Conservation (phyloP, 2,113 vertebrate genomes). For the Chaetodon auriga region DNA sequence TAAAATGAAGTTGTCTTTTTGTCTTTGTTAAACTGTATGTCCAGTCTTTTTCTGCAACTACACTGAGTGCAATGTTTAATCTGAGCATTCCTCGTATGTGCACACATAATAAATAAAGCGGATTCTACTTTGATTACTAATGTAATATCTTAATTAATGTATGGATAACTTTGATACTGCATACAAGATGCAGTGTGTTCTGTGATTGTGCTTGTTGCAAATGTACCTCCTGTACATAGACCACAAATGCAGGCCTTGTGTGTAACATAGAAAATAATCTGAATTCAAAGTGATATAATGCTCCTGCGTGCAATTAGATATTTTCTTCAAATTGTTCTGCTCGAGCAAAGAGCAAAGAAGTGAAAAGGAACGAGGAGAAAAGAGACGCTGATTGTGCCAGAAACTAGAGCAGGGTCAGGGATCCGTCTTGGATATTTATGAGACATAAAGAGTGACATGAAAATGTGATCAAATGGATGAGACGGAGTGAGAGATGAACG, state of each 20-base stretch:
- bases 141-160: not conserved
- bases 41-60: no score
- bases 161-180: not conserved
- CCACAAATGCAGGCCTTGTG: not conserved
- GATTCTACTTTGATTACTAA: no score
- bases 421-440: slow-evolving; percentile 70
- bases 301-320: not conserved
- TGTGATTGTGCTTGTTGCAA: not conserved
- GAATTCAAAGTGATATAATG: not conserved
- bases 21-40: no score
- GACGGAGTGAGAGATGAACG: slow-evolving; percentile 31
- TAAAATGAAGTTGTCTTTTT: no score
- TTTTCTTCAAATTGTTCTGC: slow-evolving; percentile 2
- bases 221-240: not conserved
- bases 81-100: no score
- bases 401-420: slow-evolving; percentile 59
- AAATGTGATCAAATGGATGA: slow-evolving; percentile 66
- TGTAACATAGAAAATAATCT: not conserved
- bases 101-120: no score
- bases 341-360: not conserved
- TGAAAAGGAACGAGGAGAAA: not conserved
- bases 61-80: no score
- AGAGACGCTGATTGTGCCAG: slow-evolving; percentile 19
- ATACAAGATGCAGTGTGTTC: not conserved
- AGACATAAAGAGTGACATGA: slow-evolving; percentile 63